These are phyloP conservation scores for Holcopasites calliopsidis DNA, from an alignment of 1,140 invertebrate species.

Conservation along the genomic window DNA sequence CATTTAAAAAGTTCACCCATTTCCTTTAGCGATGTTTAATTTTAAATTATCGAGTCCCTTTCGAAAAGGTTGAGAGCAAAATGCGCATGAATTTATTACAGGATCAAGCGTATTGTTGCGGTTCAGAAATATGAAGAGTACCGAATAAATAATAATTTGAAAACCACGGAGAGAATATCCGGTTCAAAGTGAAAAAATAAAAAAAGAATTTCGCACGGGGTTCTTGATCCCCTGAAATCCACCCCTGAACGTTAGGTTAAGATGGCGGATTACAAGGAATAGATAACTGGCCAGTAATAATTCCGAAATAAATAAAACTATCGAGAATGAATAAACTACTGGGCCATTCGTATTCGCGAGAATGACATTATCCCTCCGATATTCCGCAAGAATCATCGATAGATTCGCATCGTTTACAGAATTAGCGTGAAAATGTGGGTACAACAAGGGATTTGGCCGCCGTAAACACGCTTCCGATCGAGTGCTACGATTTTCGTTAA, in stretches of 20 bases:
- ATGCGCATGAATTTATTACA: not conserved
- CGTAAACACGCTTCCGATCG: conserved; percentile 67
- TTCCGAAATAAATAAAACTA: conserved; percentile 40
- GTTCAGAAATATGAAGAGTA: not conserved
- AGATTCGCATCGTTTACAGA: conserved; percentile 39
- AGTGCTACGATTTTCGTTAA: conserved; percentile 59
- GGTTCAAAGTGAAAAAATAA: not conserved
- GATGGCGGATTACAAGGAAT: conserved; percentile 57
- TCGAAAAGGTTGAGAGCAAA: not conserved
- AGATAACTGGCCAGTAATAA: conserved; percentile 50
- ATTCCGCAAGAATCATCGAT: conserved; percentile 17
- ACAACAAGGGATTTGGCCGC: conserved; percentile 59
- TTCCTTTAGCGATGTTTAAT: not conserved
- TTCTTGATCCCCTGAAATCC: too few species aligned
- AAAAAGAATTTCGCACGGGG: not conserved
- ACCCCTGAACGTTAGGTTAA: conserved; percentile 22
- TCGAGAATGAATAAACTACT: conserved; percentile 18
- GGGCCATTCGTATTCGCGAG: conserved; percentile 17
- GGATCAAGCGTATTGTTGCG: not conserved
- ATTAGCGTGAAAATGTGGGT: conserved; percentile 54
- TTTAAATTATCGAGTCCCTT: not conserved
- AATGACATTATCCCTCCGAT: conserved; percentile 25
- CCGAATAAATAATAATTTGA: not conserved
- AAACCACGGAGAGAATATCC: too few species aligned
- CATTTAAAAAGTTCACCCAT: not conserved